Percentiles rank a stretch among this genome's conserved stretches.
Conservation (phyloP, 2,797 vertebrate species). For the Serranus cabrilla region DNA sequence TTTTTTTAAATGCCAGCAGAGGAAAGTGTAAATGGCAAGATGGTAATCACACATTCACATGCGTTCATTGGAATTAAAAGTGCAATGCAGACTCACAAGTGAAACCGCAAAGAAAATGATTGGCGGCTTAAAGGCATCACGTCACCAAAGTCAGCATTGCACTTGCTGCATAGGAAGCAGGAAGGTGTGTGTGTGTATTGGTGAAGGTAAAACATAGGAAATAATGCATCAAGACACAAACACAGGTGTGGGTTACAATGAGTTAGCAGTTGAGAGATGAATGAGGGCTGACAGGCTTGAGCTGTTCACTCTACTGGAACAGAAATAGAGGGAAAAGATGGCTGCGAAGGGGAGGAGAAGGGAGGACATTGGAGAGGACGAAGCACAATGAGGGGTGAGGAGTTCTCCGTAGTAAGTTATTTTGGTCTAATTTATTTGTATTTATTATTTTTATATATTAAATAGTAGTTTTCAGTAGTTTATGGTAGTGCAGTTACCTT, state of each 20-base stretch:
- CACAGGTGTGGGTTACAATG: constrained; percentile 43
- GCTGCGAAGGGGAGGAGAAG: constrained; percentile 11
- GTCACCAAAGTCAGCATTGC: constrained; percentile 7
- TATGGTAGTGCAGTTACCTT: no score
- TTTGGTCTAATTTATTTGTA: no score
- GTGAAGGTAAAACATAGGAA: constrained; percentile 16
- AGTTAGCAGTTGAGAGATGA: constrained; percentile 47
- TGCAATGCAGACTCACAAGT: constrained; percentile 8
- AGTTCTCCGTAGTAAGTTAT: no score
- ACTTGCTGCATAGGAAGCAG: not conserved
- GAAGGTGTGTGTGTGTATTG: not conserved
- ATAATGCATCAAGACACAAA: constrained; percentile 25
- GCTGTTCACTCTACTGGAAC: constrained; percentile 29
- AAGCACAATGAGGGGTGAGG: constrained; percentile 19
- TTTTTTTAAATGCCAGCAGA: constrained; percentile 42
- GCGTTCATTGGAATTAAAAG: constrained; percentile 27
- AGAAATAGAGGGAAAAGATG: constrained; percentile 39
- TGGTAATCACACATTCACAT: constrained; percentile 63
- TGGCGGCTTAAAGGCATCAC: constrained; percentile 3
- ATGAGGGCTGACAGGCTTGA: constrained; percentile 48
- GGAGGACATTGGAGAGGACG: constrained; percentile 12
- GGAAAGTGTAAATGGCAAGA: constrained; percentile 42
- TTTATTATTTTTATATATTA: no score
- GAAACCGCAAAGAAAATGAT: constrained; percentile 19
- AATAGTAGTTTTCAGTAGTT: no score